Conservation (phyloP, 2,797 vertebrate species). For the Brachyalestes nurse region DNA sequence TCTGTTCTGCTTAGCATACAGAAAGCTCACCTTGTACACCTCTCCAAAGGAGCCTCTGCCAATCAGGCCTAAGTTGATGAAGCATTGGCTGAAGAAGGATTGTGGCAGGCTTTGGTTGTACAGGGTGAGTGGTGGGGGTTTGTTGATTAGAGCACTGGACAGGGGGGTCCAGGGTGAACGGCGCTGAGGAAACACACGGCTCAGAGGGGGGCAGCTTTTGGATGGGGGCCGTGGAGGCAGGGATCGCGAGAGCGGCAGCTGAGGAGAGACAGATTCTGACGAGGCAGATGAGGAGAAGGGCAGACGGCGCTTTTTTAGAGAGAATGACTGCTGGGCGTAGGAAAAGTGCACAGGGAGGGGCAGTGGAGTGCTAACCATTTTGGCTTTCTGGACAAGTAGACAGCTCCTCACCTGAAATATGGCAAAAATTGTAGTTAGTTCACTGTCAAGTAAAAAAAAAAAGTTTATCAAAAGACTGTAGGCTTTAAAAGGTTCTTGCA, state of each 20-base stretch:
- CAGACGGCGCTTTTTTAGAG: slow-evolving; percentile 80
- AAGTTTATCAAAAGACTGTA: too few species aligned
- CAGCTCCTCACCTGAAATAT: neutral
- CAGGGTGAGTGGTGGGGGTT: slow-evolving; percentile 60
- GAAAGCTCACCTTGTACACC: slow-evolving; percentile 84
- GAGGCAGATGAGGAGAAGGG: slow-evolving; percentile 70
- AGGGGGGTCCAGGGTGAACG: slow-evolving; percentile 81
- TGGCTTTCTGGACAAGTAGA: slow-evolving; percentile 72
- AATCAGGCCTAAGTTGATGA: slow-evolving; percentile 83
- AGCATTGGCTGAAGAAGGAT: slow-evolving; percentile 88
- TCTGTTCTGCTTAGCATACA: neutral
- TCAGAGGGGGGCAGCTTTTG: slow-evolving; percentile 80
- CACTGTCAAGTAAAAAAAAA: neutral
- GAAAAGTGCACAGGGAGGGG: slow-evolving; percentile 85
- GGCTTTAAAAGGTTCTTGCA: neutral
- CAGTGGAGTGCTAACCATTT: slow-evolving; percentile 73
- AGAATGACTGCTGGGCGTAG: slow-evolving; percentile 86
- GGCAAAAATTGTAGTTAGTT: neutral
- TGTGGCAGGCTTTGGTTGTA: slow-evolving; percentile 82
- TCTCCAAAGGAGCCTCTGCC: slow-evolving; percentile 91
- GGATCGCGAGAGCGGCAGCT: slow-evolving; percentile 68
- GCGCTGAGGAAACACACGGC: slow-evolving; percentile 81
- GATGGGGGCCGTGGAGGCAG: slow-evolving; percentile 83
- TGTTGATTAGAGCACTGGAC: slow-evolving; percentile 79
- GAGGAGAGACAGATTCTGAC: slow-evolving; percentile 64